phyloP scores from a whole-genome alignment of 1,140 invertebrate genomes.

The Bombus fervidus region DNA sequence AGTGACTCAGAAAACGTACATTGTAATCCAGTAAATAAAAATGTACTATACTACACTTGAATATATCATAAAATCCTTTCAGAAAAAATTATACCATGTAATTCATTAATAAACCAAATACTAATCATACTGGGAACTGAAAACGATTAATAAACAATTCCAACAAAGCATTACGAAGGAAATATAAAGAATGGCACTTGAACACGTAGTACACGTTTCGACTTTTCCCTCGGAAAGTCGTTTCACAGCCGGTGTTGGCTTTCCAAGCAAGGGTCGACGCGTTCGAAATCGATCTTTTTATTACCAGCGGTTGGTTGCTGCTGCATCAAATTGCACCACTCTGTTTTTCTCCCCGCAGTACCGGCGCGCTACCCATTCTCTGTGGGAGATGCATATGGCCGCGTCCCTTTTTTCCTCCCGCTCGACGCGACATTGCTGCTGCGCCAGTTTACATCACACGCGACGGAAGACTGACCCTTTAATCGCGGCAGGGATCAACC shows the following conservation, averaged over 20 bases:
- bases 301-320: conserved; percentile 12
- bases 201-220: neutral
- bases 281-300: conserved; percentile 34
- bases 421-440: too few species aligned
- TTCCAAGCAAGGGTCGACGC: conserved; percentile 11
- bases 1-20: too few species aligned
- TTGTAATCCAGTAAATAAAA: neutral
- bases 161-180: neutral
- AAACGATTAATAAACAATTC: neutral
- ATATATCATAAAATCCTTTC: neutral
- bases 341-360: neutral
- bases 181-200: neutral
- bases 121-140: neutral
- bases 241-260: neutral
- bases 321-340: conserved; percentile 22
- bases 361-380: neutral
- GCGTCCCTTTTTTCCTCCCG: too few species aligned
- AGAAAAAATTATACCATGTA: neutral
- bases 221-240: neutral
- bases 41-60: neutral
- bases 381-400: conserved; percentile 11
- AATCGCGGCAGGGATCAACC: neutral
- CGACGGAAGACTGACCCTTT: neutral
- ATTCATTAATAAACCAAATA: neutral
- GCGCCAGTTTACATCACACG: neutral